Evolutionary conservation across 2,888 invertebrate genomes (phyloP), one percentile per base, ranked within the genome.

Genomic region (Chirona hameri): DNA sequence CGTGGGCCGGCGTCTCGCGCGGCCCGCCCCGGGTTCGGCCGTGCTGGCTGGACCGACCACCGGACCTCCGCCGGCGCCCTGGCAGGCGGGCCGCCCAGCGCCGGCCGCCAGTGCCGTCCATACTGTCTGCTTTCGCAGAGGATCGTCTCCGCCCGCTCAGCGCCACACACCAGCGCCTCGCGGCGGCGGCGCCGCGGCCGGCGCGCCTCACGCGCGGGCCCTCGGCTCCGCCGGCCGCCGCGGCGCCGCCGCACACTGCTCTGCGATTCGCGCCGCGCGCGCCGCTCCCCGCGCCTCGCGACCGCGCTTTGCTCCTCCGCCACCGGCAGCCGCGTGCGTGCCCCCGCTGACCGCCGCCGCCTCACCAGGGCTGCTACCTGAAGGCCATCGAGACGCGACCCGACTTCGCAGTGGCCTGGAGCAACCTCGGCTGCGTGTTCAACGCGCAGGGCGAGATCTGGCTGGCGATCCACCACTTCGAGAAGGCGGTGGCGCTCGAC

Each of bases 341-440:
- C 80, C 29, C 15, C 76, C 24, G 39, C 76, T 46, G 72, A 27
- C 46, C 46, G 24, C 24, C 27, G 83, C 83, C 83, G 82, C 79
- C 72, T 18, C 76, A 65, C 81, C 85, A 99, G 99, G 98, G 98
- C 84, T 99, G 99, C 91, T 99, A 99, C 91, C 92, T 99, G 90
- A 99, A 99, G 92, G 98, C 99, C 84, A 99, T 99, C 89, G 99
- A 99, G 91, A 99, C 99, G 81, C 93, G 99, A 89, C 99, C 99
- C 80, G 98, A 97, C 89, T 99, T 99, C 90, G 99, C 99, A 82
- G 99, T 99, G 81, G 99, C 99, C 84, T 99, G 99, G 99, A 98
- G 98, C 90, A 99, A 99, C 90, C 92, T 99, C 87, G 99, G 99
- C 86, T 99, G 99, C 90, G 99, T 99, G 83, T 99, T 99, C 91